Evolutionary conservation across 1,140 invertebrate species (phyloP).

Genomic region (Nautilus pompilius): DNA sequence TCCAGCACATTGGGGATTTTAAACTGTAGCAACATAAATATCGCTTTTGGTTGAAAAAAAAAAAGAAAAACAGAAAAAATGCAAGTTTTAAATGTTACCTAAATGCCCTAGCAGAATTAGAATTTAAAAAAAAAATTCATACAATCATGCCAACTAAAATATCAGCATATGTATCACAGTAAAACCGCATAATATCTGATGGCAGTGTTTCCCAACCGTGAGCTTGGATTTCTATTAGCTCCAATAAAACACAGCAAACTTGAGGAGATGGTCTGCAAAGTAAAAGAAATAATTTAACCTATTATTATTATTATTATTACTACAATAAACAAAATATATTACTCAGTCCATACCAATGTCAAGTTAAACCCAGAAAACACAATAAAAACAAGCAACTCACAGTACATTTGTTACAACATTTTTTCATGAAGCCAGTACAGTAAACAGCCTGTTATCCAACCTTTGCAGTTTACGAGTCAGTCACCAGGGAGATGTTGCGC

Average conservation of each 20-base stretch:
- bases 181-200: slow-evolving; percentile 36
- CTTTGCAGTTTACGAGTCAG: too few relatives aligned
- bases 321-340: neutral
- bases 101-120: too few relatives aligned
- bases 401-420: neutral
- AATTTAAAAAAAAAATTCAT: too few relatives aligned
- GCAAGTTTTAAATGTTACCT: too few relatives aligned
- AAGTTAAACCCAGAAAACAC: neutral
- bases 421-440: neutral
- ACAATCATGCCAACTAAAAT: slow-evolving; percentile 20
- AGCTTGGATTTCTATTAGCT: slow-evolving; percentile 29
- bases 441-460: neutral
- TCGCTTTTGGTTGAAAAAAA: too few relatives aligned
- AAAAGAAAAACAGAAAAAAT: too few relatives aligned
- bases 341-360: neutral
- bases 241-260: slow-evolving; percentile 27
- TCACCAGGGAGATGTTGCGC: too few relatives aligned
- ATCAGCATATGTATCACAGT: slow-evolving; percentile 33
- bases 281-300: slow-evolving; percentile 1
- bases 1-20: too few relatives aligned
- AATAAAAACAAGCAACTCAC: neutral
- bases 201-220: slow-evolving; percentile 28
- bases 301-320: too few relatives aligned
- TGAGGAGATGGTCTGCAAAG: slow-evolving; percentile 24
- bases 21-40: too few relatives aligned